These are phyloP conservation scores for Oryzaephilus surinamensis DNA, from an alignment of 1,140 invertebrate genomes.

Conservation along the genomic window DNA sequence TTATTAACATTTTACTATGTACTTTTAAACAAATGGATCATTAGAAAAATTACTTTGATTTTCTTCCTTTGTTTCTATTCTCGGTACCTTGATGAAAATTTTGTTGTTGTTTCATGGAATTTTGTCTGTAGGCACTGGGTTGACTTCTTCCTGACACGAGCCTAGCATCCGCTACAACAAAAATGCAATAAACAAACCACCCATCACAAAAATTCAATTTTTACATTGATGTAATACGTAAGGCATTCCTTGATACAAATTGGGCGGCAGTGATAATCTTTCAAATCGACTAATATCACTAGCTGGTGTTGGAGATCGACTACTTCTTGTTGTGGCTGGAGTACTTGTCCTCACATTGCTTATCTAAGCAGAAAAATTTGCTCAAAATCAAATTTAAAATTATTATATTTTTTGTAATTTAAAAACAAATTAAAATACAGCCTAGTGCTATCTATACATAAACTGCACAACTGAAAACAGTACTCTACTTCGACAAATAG, in stretches of 20 bases:
- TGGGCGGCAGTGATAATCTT: conserved; percentile 17
- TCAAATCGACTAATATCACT: conserved; percentile 25
- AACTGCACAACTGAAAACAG: too few relatives aligned
- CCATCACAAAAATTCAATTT: too few relatives aligned
- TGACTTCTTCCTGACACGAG: conserved; percentile 25
- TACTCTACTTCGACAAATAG: too few relatives aligned
- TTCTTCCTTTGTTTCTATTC: conserved; percentile 19
- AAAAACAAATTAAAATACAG: neutral
- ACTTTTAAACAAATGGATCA: too few relatives aligned
- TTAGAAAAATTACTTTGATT: conserved; percentile 22
- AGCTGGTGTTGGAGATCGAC: conserved; percentile 33
- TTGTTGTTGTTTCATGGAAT: conserved; percentile 13
- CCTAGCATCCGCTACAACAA: conserved; percentile 25
- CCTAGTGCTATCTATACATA: neutral
- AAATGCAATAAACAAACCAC: conserved; percentile 2
- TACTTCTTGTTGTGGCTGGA: conserved; percentile 27
- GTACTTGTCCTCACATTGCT: conserved; percentile 28
- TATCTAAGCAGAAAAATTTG: conserved; percentile 19
- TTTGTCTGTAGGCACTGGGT: conserved; percentile 25
- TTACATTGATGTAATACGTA: conserved; percentile 31
- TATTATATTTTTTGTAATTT: neutral
- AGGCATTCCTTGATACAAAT: conserved; percentile 31
- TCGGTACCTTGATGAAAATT: conserved; percentile 10
- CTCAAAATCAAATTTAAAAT: neutral
- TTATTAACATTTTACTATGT: too few relatives aligned